Percentiles rank a stretch among this genome's conserved stretches.
These are phyloP conservation scores for Tortricodes alternella DNA, from an alignment of 2,888 invertebrate species.

Conservation along the genomic window DNA sequence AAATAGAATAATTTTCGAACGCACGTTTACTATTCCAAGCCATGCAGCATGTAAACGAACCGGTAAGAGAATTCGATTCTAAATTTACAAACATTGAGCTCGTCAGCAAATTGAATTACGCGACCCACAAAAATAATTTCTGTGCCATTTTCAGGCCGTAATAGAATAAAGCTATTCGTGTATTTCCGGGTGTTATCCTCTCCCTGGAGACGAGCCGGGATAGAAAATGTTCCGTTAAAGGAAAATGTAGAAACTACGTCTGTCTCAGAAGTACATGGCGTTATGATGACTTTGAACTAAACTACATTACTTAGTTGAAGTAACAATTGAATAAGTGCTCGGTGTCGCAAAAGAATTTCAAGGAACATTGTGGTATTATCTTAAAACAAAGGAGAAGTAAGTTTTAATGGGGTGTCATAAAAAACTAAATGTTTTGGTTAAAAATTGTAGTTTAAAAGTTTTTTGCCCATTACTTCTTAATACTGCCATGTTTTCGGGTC, in stretches of 20 bases:
- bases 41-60: conserved; percentile 3
- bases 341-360: background rate
- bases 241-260: conserved; percentile 8
- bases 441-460: no score
- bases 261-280: background rate
- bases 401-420: no score
- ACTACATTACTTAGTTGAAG: background rate
- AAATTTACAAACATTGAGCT: conserved; percentile 18
- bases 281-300: background rate
- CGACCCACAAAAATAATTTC: conserved; percentile 17
- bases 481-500: no score
- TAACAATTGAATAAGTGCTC: background rate
- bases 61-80: background rate
- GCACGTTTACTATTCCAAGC: background rate
- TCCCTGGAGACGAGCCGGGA: conserved; percentile 1
- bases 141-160: conserved; percentile 15
- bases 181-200: conserved; percentile 12
- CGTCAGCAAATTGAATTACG: conserved; percentile 16
- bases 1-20: no score
- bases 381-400: no score
- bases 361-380: no score
- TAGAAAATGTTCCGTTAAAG: background rate
- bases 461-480: no score
- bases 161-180: conserved; percentile 16
- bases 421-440: no score